Percentiles rank a stretch among this genome's conserved stretches.
phyloP scores from a whole-genome alignment of 2,888 invertebrate species.

The Drosophila quinaria region DNA sequence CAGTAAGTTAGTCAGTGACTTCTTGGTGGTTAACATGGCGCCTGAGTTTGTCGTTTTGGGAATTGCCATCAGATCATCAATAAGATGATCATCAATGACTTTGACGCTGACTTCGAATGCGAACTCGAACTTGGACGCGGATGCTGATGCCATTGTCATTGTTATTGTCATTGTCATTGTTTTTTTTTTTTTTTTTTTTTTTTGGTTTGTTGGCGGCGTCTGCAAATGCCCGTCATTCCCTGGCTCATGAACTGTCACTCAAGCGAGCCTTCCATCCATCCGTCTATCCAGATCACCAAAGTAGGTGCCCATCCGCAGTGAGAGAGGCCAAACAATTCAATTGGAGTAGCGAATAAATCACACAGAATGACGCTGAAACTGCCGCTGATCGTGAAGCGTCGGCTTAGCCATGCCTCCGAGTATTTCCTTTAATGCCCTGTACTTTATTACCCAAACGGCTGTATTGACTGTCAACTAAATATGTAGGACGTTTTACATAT shows the following conservation, averaged over 20 bases:
- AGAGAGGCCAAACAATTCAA: slow-evolving; percentile 84
- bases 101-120: slow-evolving; percentile 45
- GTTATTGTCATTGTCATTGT: slow-evolving; percentile 50
- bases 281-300: slow-evolving; percentile 40
- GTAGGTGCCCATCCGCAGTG: slow-evolving; percentile 34
- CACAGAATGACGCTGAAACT: slow-evolving; percentile 57
- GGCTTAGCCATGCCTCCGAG: slow-evolving; percentile 32
- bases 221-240: slow-evolving; percentile 84
- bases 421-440: slow-evolving; percentile 39
- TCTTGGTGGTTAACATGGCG: slow-evolving; percentile 84
- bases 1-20: slow-evolving; percentile 64
- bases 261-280: slow-evolving; percentile 53
- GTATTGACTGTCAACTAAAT: neutral
- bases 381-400: slow-evolving; percentile 68
- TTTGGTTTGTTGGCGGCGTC: slow-evolving; percentile 55
- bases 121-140: slow-evolving; percentile 5
- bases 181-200: neutral
- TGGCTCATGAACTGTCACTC: slow-evolving; percentile 85
- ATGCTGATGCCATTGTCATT: slow-evolving; percentile 34
- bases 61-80: slow-evolving; percentile 82
- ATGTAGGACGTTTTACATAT: neutral
- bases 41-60: slow-evolving; percentile 84
- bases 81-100: slow-evolving; percentile 74
- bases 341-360: slow-evolving; percentile 86
- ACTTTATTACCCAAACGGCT: slow-evolving; percentile 20